Evolutionary conservation across 2,113 vertebrate species (phyloP).

Genomic region (Tyrannus savana): DNA sequence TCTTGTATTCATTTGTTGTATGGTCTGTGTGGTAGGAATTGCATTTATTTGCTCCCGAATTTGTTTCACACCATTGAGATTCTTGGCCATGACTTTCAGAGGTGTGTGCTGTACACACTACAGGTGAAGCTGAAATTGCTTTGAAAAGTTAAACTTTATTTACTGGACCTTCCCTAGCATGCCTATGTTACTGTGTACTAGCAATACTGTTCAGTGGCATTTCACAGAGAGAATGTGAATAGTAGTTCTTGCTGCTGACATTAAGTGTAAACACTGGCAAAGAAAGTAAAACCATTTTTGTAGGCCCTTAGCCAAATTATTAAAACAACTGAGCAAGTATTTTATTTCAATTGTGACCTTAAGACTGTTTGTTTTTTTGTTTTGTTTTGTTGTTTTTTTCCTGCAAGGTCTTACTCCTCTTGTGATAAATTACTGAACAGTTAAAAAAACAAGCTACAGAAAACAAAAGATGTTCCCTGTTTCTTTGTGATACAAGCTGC

Average conservation of each 20-base stretch:
- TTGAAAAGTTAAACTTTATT: neutral
- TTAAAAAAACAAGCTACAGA: neutral
- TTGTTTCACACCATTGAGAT: neutral
- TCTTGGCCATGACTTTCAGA: neutral
- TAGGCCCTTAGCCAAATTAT: neutral
- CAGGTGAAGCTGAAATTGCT: neutral
- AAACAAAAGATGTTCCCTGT: neutral
- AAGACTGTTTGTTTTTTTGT: neutral
- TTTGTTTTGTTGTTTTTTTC: neutral
- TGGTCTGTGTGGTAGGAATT: neutral
- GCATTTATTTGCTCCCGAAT: neutral
- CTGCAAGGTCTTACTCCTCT: neutral
- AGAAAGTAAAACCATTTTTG: constrained; percentile 7
- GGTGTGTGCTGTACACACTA: neutral
- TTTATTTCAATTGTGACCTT: neutral
- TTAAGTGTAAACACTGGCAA: neutral
- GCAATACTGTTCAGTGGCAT: neutral
- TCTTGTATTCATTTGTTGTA: neutral
- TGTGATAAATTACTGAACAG: neutral
- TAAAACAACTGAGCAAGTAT: neutral
- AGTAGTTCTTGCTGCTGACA: neutral
- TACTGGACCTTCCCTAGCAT: neutral
- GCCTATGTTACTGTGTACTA: neutral
- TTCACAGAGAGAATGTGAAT: neutral
- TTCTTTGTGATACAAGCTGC: constrained; percentile 3